Percentiles rank a stretch among this genome's conserved stretches.
phyloP scores from a whole-genome alignment of 2,888 invertebrate genomes.

The Xylota sylvarum region DNA sequence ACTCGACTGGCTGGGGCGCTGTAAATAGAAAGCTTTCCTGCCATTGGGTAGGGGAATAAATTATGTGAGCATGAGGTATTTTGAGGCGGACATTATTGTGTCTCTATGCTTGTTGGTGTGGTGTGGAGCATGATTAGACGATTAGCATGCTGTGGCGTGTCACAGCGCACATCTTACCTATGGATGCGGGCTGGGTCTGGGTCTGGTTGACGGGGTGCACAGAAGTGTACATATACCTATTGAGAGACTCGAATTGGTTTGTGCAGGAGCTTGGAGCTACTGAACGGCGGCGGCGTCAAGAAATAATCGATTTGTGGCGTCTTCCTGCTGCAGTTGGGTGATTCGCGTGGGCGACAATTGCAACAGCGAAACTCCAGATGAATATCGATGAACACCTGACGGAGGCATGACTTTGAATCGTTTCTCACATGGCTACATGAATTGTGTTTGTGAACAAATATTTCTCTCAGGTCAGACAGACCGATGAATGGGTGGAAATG shows the following conservation, averaged over 20 bases:
- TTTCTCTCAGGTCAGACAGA: conserved; percentile 28
- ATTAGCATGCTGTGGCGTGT: conserved; percentile 75
- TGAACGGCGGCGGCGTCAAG: conserved; percentile 53
- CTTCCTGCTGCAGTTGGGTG: conserved; percentile 67
- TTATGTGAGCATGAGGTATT: conserved; percentile 76
- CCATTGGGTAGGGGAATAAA: conserved; percentile 77
- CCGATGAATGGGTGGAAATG: conserved; percentile 24
- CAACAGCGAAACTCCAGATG: conserved; percentile 49
- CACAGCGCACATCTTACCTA: conserved; percentile 68
- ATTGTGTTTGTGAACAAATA: conserved; percentile 24
- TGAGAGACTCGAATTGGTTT: conserved; percentile 24
- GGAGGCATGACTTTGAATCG: conserved; percentile 60
- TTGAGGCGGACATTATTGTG: conserved; percentile 76
- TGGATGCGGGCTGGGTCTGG: conserved; percentile 53
- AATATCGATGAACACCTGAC: conserved; percentile 75
- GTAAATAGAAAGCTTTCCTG: conserved; percentile 77
- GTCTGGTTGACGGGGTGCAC: conserved; percentile 29
- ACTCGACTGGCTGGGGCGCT: conserved; percentile 74
- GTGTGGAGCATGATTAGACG: conserved; percentile 75
- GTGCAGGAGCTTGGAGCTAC: conserved; percentile 65
- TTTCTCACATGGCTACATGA: conserved; percentile 37
- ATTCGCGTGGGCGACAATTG: conserved; percentile 70
- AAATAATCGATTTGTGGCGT: conserved; percentile 74
- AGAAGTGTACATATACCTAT: conserved; percentile 2
- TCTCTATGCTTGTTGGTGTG: conserved; percentile 68